Base-by-base conservation (phyloP, 2,797 vertebrate species). In the Zenarchopterus dispar region DNA sequence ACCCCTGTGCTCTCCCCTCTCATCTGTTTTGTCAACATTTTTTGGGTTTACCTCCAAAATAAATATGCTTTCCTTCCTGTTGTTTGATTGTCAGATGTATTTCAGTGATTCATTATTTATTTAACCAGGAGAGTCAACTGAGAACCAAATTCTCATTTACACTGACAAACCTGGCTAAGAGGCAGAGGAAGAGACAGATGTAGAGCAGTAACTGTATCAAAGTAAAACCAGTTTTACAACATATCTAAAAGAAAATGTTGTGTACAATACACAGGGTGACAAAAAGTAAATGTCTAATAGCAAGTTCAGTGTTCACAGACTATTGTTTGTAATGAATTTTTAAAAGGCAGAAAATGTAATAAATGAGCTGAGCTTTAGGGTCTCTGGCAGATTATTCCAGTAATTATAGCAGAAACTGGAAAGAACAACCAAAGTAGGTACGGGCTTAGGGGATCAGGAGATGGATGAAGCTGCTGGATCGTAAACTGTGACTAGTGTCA, bases 401-500 rank as follows among this genome's bases (percentile, higher is more conserved):
- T 51, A 51, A 8, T 51, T 31, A 11, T 2, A 51, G 18, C 49
- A 2, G 9, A 52, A 51, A 18, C 28, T 18, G 28, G 26, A 51
- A 51, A 31, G 19, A 26, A 31, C 3, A 31, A 51, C 17, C 49
- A 51, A 31, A 17, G 28, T 24, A 53, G n/a, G 28, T 19, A 5
- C 13, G 8, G 7, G 19, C 18, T 39, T 36, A 39, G 31, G 51
- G 8, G 18, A 53, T 22, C 21, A 5, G 51, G 51, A 19, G 18
- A 18, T 22, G 33, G 18, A 51, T 51, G n/a, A 31, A 51, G 11
- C 17, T 51, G 9, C 26, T 28, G 11, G 24, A 52, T 17, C 11
- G 50, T 33, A 52, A 33, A 36, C 50, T 52, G 18, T 7, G 26
- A 52, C 28, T 33, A 13, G n/a, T 33, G 50, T 52, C 19, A 36